These are phyloP conservation scores for Cavia aperea DNA, from an alignment of 2,113 vertebrate genomes.

Conservation along the genomic window DNA sequence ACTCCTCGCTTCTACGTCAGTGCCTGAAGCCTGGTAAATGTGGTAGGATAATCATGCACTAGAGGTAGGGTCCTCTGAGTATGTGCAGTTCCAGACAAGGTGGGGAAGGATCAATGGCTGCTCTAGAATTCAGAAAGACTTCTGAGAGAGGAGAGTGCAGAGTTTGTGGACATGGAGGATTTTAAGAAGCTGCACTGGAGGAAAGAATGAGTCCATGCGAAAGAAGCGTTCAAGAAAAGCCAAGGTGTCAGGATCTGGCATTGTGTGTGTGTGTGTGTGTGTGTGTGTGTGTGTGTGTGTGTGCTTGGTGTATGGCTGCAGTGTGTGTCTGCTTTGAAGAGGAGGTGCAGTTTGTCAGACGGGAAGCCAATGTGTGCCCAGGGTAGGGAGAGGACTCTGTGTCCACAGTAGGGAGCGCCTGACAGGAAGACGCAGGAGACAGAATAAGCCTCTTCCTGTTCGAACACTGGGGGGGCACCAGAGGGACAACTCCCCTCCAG, in stretches of 20 bases:
- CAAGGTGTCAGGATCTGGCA: not conserved
- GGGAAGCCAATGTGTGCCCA: not conserved
- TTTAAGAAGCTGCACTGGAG: not conserved
- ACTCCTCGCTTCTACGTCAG: not conserved
- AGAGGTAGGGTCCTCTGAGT: not conserved
- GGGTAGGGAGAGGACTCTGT: not conserved
- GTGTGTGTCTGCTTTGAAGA: not conserved
- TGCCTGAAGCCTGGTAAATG: not conserved
- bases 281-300: too few relatives aligned
- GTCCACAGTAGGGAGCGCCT: not conserved
- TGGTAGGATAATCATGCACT: not conserved
- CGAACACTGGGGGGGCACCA: fast-evolving
- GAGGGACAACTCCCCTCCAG: not conserved
- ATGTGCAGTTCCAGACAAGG: not conserved
- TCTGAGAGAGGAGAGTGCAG: not conserved
- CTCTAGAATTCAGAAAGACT: not conserved
- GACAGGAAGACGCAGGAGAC: not conserved
- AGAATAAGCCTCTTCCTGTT: too few relatives aligned
- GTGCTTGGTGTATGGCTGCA: not conserved
- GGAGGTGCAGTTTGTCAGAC: not conserved
- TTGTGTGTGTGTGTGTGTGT: too few relatives aligned
- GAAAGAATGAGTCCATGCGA: not conserved
- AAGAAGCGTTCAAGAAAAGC: not conserved
- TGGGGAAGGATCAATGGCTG: not conserved
- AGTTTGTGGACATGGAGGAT: not conserved